These are phyloP conservation scores for Nanger granti DNA, from an alignment of 2,113 vertebrate species.

Conservation along the genomic window DNA sequence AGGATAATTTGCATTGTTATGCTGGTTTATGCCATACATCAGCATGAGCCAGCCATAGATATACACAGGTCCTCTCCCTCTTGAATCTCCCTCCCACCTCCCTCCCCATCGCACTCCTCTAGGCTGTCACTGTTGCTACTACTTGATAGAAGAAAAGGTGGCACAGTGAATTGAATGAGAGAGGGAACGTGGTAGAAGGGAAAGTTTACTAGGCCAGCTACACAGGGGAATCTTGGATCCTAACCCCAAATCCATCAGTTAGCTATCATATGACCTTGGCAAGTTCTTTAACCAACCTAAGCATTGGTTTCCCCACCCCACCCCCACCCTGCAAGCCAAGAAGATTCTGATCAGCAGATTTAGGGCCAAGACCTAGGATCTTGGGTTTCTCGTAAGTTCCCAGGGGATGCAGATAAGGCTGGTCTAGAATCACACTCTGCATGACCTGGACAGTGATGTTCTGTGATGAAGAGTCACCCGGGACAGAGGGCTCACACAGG, in stretches of 20 bases:
- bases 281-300: neutral
- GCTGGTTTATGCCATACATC: neutral
- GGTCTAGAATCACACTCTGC: neutral
- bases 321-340: neutral
- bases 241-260: neutral
- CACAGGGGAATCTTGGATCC: neutral
- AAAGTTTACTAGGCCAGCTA: neutral
- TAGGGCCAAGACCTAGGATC: neutral
- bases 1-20: neutral
- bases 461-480: rapidly evolving
- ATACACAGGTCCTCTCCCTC: neutral
- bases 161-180: neutral
- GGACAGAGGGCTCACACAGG: neutral
- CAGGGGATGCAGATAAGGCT: neutral
- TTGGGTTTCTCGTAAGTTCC: neutral
- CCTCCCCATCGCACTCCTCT: neutral
- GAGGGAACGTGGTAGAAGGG: neutral
- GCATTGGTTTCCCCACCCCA: neutral
- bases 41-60: neutral
- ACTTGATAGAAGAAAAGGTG: neutral
- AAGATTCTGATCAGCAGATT: neutral
- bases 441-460: neutral
- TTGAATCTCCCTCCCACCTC: neutral
- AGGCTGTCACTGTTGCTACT: neutral
- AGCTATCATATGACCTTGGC: neutral